A percentile compares a stretch with the other conserved stretches of the same genome.
These are phyloP conservation scores for Polyommatus icarus DNA, from an alignment of 2,888 invertebrate species.

Conservation along the genomic window DNA sequence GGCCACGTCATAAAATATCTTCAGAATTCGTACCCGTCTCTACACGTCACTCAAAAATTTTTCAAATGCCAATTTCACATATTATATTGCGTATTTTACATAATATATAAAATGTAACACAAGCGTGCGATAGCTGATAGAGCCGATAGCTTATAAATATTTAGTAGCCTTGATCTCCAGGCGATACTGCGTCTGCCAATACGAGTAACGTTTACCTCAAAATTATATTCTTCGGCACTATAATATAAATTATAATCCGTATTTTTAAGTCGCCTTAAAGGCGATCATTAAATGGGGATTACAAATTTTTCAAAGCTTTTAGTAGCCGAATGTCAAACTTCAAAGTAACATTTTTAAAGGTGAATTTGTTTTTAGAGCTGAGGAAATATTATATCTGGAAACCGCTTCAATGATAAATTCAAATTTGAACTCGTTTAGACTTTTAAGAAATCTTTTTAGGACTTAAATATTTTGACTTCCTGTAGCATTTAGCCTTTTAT, in stretches of 20 bases:
- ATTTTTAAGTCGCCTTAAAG: background rate
- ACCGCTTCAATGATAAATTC: background rate
- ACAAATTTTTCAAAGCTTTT: background rate
- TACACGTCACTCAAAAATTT: background rate
- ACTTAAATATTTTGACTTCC: background rate
- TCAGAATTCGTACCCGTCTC: background rate
- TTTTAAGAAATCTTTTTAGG: background rate
- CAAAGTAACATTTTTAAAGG: background rate
- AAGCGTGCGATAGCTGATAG: background rate
- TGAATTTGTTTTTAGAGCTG: background rate
- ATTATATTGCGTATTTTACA: slow-evolving; percentile 2
- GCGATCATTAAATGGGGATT: background rate
- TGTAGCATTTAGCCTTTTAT: background rate
- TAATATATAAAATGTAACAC: slow-evolving; percentile 14
- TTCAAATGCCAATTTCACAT: background rate
- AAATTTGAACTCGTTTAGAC: slow-evolving; percentile 9
- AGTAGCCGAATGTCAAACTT: background rate
- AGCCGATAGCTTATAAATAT: slow-evolving; percentile 16
- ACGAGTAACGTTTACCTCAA: slow-evolving; percentile 7
- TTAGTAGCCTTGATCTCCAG: slow-evolving; percentile 10
- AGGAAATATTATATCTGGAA: slow-evolving; percentile 3
- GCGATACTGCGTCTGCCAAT: slow-evolving; percentile 13
- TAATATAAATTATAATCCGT: background rate
- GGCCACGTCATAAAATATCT: background rate
- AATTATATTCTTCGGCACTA: background rate